Conservation (phyloP, 2,797 vertebrate species). For the Sebastes diploproa region DNA sequence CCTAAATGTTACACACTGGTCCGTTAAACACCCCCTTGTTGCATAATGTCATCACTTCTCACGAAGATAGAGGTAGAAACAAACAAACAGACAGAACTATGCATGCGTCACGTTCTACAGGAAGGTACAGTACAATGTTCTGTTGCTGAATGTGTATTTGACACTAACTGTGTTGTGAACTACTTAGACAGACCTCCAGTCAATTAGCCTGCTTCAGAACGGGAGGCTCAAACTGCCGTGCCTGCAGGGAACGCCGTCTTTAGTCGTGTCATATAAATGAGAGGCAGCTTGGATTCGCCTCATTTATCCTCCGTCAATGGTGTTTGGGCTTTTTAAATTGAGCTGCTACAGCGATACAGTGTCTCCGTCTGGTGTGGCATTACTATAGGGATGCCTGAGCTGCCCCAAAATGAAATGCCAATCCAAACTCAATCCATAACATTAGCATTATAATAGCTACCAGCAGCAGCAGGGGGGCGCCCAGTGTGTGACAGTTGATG, state of each 20-base stretch:
- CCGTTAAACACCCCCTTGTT: background rate
- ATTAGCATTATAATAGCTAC: slow-evolving; percentile 60
- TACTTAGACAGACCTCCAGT: slow-evolving; percentile 18
- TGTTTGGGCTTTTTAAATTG: slow-evolving; percentile 30
- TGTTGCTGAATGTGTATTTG: slow-evolving; percentile 4
- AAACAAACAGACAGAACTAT: background rate
- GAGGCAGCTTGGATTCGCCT: slow-evolving; percentile 33
- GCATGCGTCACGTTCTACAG: background rate
- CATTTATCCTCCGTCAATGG: slow-evolving; percentile 42
- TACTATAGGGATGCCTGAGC: slow-evolving; percentile 8
- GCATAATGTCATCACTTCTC: background rate
- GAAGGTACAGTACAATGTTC: background rate
- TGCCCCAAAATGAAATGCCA: slow-evolving; percentile 44
- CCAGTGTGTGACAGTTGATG: slow-evolving; percentile 52
- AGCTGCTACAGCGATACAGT: slow-evolving; percentile 15
- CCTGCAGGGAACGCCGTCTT: slow-evolving; percentile 32
- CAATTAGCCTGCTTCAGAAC: slow-evolving; percentile 23
- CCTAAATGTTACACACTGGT: too few relatives aligned
- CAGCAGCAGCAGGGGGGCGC: slow-evolving; percentile 3
- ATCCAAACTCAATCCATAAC: slow-evolving; percentile 41
- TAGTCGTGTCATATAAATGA: slow-evolving; percentile 33
- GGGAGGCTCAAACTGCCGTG: slow-evolving; percentile 19
- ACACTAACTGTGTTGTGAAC: slow-evolving; percentile 5
- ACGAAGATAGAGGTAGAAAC: background rate
- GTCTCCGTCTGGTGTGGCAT: background rate